Percentiles rank a stretch among this genome's conserved stretches.
Conservation (phyloP, 2,888 invertebrate species). For the Eilema sororculum region DNA sequence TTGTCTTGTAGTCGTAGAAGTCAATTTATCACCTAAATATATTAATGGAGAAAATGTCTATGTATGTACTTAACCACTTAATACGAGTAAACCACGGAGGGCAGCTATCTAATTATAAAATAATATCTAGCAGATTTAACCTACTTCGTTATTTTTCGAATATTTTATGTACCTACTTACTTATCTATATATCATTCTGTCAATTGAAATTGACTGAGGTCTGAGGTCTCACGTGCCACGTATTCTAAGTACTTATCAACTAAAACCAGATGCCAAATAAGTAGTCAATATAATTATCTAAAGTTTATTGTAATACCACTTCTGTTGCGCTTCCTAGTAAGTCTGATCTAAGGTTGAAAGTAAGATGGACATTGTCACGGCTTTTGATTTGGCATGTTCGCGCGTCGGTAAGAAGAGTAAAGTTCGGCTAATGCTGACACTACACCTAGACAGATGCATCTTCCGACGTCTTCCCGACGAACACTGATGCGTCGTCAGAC, state of each 20-base stretch:
- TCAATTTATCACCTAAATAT: neutral
- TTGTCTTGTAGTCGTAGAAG: neutral
- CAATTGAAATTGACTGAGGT: slow-evolving; percentile 53
- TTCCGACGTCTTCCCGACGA: too few relatives aligned
- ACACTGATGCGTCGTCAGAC: too few relatives aligned
- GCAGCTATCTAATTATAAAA: slow-evolving; percentile 30
- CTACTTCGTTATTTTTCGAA: slow-evolving; percentile 61
- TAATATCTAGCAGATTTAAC: slow-evolving; percentile 47
- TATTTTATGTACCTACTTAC: slow-evolving; percentile 54
- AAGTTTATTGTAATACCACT: neutral
- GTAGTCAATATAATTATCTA: slow-evolving; percentile 3
- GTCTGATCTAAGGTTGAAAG: neutral
- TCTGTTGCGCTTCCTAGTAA: neutral
- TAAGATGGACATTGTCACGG: neutral
- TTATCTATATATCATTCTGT: slow-evolving; percentile 49
- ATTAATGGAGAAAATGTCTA: neutral
- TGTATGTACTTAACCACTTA: slow-evolving; percentile 9
- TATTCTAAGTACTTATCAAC: slow-evolving; percentile 16
- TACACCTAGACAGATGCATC: too few relatives aligned
- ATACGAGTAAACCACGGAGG: neutral
- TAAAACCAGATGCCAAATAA: slow-evolving; percentile 6
- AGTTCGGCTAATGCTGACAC: too few relatives aligned
- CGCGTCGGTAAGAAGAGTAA: neutral
- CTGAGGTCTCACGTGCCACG: slow-evolving; percentile 60
- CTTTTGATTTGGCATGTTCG: neutral